Evolutionary conservation across 2,797 vertebrate species (phyloP).

Genomic region (Diceros bicornis): DNA sequence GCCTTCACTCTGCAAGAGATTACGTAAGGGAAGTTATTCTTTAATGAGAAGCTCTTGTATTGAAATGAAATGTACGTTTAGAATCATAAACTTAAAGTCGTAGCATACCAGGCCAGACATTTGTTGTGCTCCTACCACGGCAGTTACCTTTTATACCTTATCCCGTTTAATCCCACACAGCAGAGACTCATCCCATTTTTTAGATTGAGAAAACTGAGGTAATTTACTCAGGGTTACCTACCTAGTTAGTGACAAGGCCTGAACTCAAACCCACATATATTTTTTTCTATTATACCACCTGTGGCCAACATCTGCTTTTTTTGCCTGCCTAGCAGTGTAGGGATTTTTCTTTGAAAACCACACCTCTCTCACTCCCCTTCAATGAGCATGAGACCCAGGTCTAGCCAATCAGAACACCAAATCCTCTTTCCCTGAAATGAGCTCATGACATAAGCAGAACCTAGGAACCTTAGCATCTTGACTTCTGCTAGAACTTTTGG

Average conservation of each 20-base stretch:
- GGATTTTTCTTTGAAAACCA: not conserved
- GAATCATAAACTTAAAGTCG: not conserved
- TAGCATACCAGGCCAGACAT: not conserved
- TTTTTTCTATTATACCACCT: not conserved
- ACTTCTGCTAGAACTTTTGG: not conserved
- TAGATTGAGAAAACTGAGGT: not conserved
- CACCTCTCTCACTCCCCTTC: not conserved
- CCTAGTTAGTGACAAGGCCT: not conserved
- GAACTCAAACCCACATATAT: not conserved
- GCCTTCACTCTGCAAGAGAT: not conserved
- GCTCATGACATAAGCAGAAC: not conserved
- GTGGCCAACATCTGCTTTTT: not conserved
- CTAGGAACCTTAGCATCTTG: not conserved
- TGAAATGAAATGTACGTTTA: slow-evolving; percentile 5
- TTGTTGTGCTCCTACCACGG: not conserved
- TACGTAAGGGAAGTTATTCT: not conserved
- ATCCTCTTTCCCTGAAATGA: not conserved
- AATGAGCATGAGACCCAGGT: not conserved
- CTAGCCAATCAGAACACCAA: not conserved
- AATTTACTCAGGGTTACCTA: not conserved
- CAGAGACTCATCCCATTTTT: not conserved
- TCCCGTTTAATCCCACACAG: not conserved
- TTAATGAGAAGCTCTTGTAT: not conserved
- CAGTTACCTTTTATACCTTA: not conserved
- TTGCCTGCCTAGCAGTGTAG: not conserved